Evolutionary conservation across 2,797 vertebrate genomes (phyloP), one percentile per base, ranked within the genome.

Genomic region (Oophaga sylvatica): DNA sequence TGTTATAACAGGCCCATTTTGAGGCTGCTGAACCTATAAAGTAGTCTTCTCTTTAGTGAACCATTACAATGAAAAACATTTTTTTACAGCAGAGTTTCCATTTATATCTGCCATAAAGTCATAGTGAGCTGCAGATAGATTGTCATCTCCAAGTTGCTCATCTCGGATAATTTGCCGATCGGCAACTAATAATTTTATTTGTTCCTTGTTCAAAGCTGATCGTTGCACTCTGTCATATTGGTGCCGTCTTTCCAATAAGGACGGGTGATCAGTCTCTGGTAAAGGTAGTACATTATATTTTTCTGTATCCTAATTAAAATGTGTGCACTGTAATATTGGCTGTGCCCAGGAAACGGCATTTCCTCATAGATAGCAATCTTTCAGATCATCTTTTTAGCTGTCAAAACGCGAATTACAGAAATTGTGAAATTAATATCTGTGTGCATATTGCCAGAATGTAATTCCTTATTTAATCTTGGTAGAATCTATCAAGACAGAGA

Each of bases 391-490:
- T 56, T 78, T 78, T 15, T 57, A 57, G 53, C 16, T 60, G 77
- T 79, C 57, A 19, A 59, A 79, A 59, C 15, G 0, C 2, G 53
- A 57, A 59, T 57, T 16, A 57, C 2, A 29, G 53, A 78, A 29
- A 59, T 17, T 17, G 20, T 35, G 10, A 45, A 80, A 41, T 35
- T 20, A 59, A 63, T 22, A 17, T 60, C 59, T 41, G 29, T 12
- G 31, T 62, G 57, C 57, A 81, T 16, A 41, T 45, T 45, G 19
- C 19, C 19, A 48, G n/a, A n/a, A 48, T 81, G 35, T 45, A 62
- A 45, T 16, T 67, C 41, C 22, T 81, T 26, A 63, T 81, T 20
- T 81, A 65, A 81, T 81, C 63, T 65, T 48, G 22, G 22, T 67
- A 48, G 22, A 48, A 81, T 81, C 35, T 77, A 13, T 76, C 9